Base-by-base conservation (phyloP, 64 coral and sea anemone genomes). In the Catalaphyllia jardinei region DNA sequence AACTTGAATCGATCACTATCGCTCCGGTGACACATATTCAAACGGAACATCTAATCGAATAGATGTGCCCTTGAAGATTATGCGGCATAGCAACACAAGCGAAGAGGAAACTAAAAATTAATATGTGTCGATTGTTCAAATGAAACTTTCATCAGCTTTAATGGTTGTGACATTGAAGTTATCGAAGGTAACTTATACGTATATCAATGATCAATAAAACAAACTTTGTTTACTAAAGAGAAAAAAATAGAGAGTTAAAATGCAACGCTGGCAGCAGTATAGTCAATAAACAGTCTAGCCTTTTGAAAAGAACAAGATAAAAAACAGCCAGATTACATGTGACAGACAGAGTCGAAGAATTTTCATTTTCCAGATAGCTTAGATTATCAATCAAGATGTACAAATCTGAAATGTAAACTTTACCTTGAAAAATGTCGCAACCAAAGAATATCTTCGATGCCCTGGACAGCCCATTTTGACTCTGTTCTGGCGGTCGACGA, bases 341-440 rank as follows among this genome's bases (percentile, higher is more conserved):
- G 22, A 46, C 42, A 46, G 2, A 42, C 5, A 50, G 39, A 77
- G 4, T 17, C 20, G 20, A 50, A 10, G 39, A 7, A 77, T 52
- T 30, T 76, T 42, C 35, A 49, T 50, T 22, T 12, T 22, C 39
- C 33, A 76, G 16, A 17, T 18, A 46, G 73, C 29, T 42, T 25
- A 3, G 38, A 35, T 18, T 76, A 11, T 9, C 13, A 11, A 76
- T 15, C 30, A 31, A 27, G 17, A 76, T 17, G 10, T 33, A 20
- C 8, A 16, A 31, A 62, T 82, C 29, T 79, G 31, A 65, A 67
- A 31, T 46, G 20, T 3, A 77, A 77, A 42, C 74, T 77, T 80
- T 87, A 92, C 90, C 90, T 92, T 92, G 90, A 65, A 92, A 92
- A 71, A 92, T 92, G 80, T 92, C 90, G 22, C 84, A 75, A 13